phyloP scores from a whole-genome alignment of 2,888 invertebrate genomes.

The Cheilosia vernalis region DNA sequence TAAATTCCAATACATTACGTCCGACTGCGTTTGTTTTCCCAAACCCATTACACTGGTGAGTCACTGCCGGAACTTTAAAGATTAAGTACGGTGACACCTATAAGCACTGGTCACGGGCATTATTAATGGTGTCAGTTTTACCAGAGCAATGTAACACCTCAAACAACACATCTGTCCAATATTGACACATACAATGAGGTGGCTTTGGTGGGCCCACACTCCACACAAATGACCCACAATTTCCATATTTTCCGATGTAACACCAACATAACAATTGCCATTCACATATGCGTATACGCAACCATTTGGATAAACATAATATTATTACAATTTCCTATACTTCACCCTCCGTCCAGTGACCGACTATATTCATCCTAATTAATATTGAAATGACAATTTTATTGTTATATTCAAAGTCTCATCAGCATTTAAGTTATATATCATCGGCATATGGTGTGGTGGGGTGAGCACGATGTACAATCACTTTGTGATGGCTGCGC shows the following conservation, averaged over 20 bases:
- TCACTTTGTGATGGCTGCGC: conserved; percentile 23
- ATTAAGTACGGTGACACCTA: conserved; percentile 17
- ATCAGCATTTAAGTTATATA: conserved; percentile 49
- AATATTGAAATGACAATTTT: conserved; percentile 55
- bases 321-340: background rate
- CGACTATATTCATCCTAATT: conserved; percentile 47
- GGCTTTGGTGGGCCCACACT: background rate
- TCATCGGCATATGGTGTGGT: conserved; percentile 2
- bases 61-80: conserved; percentile 35
- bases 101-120: conserved; percentile 25
- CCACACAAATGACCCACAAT: conserved; percentile 15
- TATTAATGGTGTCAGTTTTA: conserved; percentile 1
- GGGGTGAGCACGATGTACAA: conserved; percentile 7
- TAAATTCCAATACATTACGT: no score
- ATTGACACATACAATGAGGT: background rate
- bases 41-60: background rate
- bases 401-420: conserved; percentile 61
- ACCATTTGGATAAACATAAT: conserved; percentile 16
- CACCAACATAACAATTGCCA: background rate
- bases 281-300: conserved; percentile 35
- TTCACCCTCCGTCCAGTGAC: background rate
- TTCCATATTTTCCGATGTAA: conserved; percentile 34
- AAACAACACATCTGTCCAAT: conserved; percentile 12
- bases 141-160: background rate
- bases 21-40: conserved; percentile 19